Percentiles rank a stretch among this genome's conserved stretches.
These are phyloP conservation scores for Avahi laniger DNA, from an alignment of 2,797 vertebrate genomes.

Conservation along the genomic window DNA sequence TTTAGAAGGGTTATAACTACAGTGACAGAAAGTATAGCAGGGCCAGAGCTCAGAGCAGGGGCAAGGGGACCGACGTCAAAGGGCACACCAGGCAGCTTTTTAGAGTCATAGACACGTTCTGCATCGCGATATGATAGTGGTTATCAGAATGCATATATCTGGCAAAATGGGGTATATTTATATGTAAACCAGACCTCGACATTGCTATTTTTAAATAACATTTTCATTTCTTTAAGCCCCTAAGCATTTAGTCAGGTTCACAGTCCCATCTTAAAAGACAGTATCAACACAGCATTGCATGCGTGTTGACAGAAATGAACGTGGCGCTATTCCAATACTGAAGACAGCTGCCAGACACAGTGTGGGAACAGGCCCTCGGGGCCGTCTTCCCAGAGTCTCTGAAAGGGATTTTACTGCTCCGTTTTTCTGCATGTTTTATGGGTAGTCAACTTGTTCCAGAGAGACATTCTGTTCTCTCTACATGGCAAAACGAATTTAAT, in stretches of 20 bases:
- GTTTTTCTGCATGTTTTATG: neutral
- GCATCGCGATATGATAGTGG: neutral
- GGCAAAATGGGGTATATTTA: neutral
- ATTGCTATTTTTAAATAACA: neutral
- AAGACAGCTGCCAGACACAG: neutral
- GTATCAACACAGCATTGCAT: neutral
- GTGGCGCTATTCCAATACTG: neutral
- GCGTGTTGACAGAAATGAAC: neutral
- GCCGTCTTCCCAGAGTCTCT: constrained; percentile 1
- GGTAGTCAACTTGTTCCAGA: neutral
- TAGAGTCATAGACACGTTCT: neutral
- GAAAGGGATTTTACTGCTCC: constrained; percentile 1
- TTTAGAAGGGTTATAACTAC: neutral
- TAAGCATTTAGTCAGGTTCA: neutral
- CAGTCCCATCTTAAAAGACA: neutral
- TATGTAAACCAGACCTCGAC: neutral
- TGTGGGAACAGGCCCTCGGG: neutral
- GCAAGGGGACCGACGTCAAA: neutral
- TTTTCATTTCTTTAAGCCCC: neutral
- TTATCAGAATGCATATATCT: neutral
- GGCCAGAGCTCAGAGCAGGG: neutral
- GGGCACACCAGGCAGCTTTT: neutral
- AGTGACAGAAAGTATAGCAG: neutral
- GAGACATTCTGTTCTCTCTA: neutral
- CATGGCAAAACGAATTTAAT: neutral